These are phyloP conservation scores for Cartodere bifasciata DNA, from an alignment of 2,888 invertebrate species.

Conservation along the genomic window DNA sequence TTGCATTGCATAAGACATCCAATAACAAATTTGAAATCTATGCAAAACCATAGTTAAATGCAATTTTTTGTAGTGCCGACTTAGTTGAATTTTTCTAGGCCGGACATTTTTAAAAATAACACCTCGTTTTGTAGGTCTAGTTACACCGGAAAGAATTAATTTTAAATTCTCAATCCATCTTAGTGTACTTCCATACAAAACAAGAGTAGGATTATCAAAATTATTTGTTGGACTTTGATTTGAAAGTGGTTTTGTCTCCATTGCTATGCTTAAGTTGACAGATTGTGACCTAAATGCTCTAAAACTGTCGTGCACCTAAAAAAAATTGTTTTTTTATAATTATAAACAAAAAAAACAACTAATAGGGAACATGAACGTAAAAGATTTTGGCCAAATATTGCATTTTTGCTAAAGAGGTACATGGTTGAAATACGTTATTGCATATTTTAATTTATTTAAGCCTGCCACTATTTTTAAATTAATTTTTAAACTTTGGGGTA, in stretches of 20 bases:
- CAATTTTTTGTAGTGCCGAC: conserved; percentile 82
- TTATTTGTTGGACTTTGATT: conserved; percentile 31
- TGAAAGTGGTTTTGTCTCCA: conserved; percentile 58
- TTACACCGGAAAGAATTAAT: conserved; percentile 81
- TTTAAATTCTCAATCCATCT: conserved; percentile 95
- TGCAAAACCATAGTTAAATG: conserved; percentile 79
- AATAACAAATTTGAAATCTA: conserved; percentile 80
- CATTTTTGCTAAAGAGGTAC: no score
- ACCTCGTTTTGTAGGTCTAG: conserved; percentile 88
- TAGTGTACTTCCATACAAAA: conserved; percentile 86
- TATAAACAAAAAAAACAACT: no score
- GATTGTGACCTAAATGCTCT: conserved; percentile 86
- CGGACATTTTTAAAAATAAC: conserved; percentile 72
- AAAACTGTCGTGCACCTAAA: conserved; percentile 83
- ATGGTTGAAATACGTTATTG: no score
- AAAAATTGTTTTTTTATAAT: no score
- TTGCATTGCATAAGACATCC: conserved; percentile 96
- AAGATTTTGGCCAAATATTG: no score
- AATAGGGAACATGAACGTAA: no score
- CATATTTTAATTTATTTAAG: no score
- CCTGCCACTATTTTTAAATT: no score
- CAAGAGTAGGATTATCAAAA: conserved; percentile 53
- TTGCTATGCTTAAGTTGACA: conserved; percentile 61
- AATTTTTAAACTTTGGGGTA: no score
- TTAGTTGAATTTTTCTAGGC: conserved; percentile 80